These are phyloP conservation scores for Mobula hypostoma DNA, from an alignment of 2,113 vertebrate species.

Conservation along the genomic window DNA sequence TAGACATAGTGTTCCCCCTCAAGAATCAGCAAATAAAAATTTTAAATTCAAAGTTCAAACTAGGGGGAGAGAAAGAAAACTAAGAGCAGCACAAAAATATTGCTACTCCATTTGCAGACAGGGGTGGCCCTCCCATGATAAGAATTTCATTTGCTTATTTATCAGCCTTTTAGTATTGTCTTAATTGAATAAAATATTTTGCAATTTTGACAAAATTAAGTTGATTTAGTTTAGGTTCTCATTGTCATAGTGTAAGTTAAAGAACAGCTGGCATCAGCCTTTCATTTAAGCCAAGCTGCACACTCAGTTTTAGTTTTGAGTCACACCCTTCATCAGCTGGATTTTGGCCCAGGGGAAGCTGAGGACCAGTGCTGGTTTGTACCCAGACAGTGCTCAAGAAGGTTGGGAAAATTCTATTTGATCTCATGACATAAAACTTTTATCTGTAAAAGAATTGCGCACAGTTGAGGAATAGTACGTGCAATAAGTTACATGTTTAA, in stretches of 20 bases:
- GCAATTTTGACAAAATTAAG: neutral
- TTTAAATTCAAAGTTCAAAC: too few species aligned
- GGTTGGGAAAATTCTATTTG: conserved; percentile 55
- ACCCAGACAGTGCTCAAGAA: conserved; percentile 87
- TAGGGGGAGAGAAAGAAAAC: too few species aligned
- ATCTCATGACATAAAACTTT: neutral
- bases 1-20: too few species aligned
- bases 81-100: too few species aligned
- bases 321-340: conserved; percentile 96
- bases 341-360: conserved; percentile 94
- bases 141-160: neutral
- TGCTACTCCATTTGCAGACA: too few species aligned
- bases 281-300: conserved; percentile 91
- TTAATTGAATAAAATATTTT: neutral
- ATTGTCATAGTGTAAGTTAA: conserved; percentile 67
- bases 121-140: neutral
- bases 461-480: neutral
- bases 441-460: neutral
- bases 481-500: rapidly evolving
- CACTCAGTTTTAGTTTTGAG: conserved; percentile 92
- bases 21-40: too few species aligned
- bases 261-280: conserved; percentile 78
- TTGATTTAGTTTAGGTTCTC: neutral
- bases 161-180: neutral
- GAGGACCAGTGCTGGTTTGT: conserved; percentile 82